Conservation (phyloP, 2,113 vertebrate genomes). For the Trochalopteron elliotii region DNA sequence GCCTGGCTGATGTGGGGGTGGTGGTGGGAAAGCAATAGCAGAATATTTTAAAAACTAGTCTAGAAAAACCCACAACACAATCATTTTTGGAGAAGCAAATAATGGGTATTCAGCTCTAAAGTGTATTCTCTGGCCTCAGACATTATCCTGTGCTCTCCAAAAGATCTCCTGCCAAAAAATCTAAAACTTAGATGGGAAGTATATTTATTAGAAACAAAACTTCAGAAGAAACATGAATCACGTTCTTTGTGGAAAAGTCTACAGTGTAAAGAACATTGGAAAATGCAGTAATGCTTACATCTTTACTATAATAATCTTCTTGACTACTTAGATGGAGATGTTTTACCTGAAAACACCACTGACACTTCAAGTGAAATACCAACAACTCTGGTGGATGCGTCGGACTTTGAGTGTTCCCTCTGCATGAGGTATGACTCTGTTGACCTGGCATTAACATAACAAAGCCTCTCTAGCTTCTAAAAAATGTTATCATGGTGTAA, state of each 20-base stretch:
- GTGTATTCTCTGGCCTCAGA: not conserved
- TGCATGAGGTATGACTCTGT: slow-evolving; percentile 86
- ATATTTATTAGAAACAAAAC: not conserved
- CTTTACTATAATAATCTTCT: not conserved
- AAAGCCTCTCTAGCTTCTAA: not conserved
- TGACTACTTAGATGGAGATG: slow-evolving; percentile 68
- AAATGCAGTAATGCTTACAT: not conserved
- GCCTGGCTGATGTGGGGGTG: slow-evolving; percentile 21
- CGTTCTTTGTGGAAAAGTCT: not conserved
- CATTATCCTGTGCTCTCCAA: not conserved
- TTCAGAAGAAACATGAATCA: not conserved
- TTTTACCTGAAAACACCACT: slow-evolving; percentile 10
- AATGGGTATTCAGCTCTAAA: not conserved
- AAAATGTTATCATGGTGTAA: not conserved
- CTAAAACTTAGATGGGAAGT: not conserved
- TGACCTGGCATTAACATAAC: not conserved
- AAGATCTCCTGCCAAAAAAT: not conserved
- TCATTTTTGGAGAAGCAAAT: not conserved
- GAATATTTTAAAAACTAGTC: slow-evolving; percentile 13
- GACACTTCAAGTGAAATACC: slow-evolving; percentile 63
- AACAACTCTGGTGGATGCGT: slow-evolving; percentile 78
- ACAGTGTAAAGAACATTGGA: not conserved
- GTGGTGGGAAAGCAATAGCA: slow-evolving; percentile 37
- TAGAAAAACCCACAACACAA: not conserved
- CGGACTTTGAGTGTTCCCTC: slow-evolving; percentile 91